phyloP scores from a whole-genome alignment of 2,113 vertebrate species.

The Gallinago media region DNA sequence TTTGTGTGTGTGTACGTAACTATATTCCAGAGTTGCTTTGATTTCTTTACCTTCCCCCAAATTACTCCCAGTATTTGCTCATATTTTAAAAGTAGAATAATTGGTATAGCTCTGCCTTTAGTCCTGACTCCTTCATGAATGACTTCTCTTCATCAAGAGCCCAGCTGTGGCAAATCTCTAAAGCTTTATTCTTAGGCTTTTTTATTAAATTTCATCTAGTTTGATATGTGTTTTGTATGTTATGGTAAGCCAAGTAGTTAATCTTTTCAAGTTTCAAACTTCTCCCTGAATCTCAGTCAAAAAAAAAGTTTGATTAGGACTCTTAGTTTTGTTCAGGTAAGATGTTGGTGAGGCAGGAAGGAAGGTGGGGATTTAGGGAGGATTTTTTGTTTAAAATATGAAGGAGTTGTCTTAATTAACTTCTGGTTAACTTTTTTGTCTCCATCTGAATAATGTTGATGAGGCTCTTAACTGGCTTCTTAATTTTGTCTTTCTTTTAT shows the following conservation, averaged over 20 bases:
- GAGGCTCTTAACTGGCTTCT: background rate
- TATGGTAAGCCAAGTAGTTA: background rate
- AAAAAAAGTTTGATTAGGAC: background rate
- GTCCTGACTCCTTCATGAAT: background rate
- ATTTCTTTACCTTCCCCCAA: background rate
- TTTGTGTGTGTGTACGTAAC: background rate
- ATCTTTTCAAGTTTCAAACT: background rate
- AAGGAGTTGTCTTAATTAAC: background rate
- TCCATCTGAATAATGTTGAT: background rate
- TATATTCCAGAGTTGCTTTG: background rate
- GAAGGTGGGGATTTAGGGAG: background rate
- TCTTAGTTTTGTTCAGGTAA: background rate
- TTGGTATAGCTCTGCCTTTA: background rate
- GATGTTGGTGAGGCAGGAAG: background rate
- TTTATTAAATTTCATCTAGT: background rate
- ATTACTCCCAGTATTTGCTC: background rate
- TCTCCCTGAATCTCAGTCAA: background rate
- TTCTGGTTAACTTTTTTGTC: background rate
- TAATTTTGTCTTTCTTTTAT: background rate
- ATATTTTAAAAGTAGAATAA: background rate
- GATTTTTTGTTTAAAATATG: background rate
- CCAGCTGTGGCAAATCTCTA: background rate
- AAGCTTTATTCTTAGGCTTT: background rate
- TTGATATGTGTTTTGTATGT: background rate
- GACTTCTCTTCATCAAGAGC: background rate